These are phyloP conservation scores for Rhynchopsitta pachyrhyncha DNA, from an alignment of 2,113 vertebrate genomes.

Conservation along the genomic window DNA sequence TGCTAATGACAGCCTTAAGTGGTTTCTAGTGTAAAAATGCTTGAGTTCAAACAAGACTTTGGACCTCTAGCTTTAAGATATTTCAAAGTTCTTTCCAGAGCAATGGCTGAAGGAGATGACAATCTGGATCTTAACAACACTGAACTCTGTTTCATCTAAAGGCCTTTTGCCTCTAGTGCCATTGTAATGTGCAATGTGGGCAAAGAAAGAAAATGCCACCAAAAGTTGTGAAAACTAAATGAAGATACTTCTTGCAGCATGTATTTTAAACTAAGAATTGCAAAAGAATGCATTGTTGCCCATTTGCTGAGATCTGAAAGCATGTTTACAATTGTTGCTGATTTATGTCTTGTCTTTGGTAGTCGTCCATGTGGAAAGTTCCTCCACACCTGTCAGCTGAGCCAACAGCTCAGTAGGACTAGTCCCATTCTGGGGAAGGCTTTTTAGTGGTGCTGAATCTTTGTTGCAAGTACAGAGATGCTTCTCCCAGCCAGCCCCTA, in stretches of 20 bases:
- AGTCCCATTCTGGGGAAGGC: not conserved
- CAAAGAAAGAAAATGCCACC: not conserved
- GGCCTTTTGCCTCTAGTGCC: not conserved
- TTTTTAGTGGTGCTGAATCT: not conserved
- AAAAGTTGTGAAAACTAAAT: not conserved
- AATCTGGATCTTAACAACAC: not conserved
- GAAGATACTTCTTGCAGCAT: not conserved
- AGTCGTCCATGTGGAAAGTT: not conserved
- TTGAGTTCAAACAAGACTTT: not conserved
- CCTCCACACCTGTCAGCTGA: not conserved
- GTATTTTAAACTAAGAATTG: not conserved
- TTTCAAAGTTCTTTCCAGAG: not conserved
- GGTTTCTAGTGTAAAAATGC: not conserved
- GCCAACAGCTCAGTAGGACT: not conserved
- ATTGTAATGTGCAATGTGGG: not conserved
- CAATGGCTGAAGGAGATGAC: not conserved
- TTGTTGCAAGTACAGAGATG: not conserved
- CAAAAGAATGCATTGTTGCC: not conserved
- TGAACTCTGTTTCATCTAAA: not conserved
- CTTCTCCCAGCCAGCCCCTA: not conserved
- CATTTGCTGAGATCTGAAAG: not conserved
- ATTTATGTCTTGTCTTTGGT: not conserved
- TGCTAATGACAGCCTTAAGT: not conserved
- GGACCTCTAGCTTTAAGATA: not conserved
- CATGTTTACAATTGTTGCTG: not conserved